A percentile compares a stretch with the other conserved stretches of the same genome.
Evolutionary conservation across 2,113 vertebrate species (phyloP).

Genomic region (Merops nubicus): DNA sequence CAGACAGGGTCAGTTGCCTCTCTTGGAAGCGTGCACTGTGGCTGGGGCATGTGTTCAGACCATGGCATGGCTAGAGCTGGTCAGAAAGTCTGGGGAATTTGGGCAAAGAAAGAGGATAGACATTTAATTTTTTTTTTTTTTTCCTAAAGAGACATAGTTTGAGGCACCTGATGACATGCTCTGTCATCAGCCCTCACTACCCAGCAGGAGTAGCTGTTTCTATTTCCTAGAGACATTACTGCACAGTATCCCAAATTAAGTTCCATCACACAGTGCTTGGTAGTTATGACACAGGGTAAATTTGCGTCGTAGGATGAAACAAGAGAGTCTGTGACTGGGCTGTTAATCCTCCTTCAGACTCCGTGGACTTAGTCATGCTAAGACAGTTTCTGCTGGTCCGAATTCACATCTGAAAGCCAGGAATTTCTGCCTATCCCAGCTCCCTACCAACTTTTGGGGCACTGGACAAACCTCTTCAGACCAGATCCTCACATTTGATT

Average conservation of each 20-base stretch:
- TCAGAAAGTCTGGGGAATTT: not conserved
- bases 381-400: not conserved
- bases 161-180: not conserved
- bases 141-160: not conserved
- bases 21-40: not conserved
- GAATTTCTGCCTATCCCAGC: not conserved
- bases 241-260: not conserved
- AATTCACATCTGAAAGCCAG: not conserved
- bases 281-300: not conserved
- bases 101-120: not conserved
- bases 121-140: not conserved
- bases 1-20: conserved; percentile 4
- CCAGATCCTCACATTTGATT: not conserved
- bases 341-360: not conserved
- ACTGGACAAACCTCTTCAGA: not conserved
- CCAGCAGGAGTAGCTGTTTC: not conserved
- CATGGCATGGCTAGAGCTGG: not conserved
- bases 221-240: not conserved
- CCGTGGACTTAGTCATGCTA: not conserved
- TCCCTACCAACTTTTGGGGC: not conserved
- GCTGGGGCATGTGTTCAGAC: not conserved
- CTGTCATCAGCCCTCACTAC: not conserved
- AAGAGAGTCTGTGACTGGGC: not conserved
- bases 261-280: not conserved
- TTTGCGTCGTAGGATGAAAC: not conserved